Conservation (phyloP, 30 jellyfish, hydroid and myxozoan genomes). For the Morbakka virulenta region DNA sequence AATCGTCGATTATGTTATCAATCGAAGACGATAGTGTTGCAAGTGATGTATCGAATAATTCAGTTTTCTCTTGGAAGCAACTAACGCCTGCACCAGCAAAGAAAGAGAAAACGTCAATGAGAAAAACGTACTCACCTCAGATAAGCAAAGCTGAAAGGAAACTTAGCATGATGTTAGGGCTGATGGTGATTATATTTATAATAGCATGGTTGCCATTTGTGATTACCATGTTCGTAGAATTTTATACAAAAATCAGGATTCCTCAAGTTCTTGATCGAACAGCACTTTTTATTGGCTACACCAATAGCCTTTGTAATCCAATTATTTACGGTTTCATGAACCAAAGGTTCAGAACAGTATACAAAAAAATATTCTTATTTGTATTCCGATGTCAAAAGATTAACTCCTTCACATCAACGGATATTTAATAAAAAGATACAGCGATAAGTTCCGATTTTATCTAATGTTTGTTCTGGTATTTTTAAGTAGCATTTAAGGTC, state of each 20-base stretch:
- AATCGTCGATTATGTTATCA: too few relatives aligned
- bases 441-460: too few relatives aligned
- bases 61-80: too few relatives aligned
- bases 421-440: too few relatives aligned
- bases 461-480: too few relatives aligned
- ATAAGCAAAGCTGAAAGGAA: background rate
- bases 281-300: background rate
- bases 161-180: background rate
- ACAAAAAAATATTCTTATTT: too few relatives aligned
- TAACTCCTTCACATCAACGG: too few relatives aligned
- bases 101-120: background rate
- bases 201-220: constrained; percentile 14
- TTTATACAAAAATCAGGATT: background rate
- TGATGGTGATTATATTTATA: background rate
- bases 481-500: too few relatives aligned
- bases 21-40: too few relatives aligned
- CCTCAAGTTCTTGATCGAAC: background rate
- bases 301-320: constrained; percentile 12
- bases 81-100: too few relatives aligned
- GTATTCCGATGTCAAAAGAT: too few relatives aligned
- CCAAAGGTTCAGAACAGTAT: background rate
- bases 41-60: too few relatives aligned
- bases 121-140: background rate
- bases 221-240: constrained; percentile 6
- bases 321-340: constrained; percentile 18